Evolutionary conservation across 2,888 invertebrate species (phyloP).

Genomic region (Vesta saturnalis): DNA sequence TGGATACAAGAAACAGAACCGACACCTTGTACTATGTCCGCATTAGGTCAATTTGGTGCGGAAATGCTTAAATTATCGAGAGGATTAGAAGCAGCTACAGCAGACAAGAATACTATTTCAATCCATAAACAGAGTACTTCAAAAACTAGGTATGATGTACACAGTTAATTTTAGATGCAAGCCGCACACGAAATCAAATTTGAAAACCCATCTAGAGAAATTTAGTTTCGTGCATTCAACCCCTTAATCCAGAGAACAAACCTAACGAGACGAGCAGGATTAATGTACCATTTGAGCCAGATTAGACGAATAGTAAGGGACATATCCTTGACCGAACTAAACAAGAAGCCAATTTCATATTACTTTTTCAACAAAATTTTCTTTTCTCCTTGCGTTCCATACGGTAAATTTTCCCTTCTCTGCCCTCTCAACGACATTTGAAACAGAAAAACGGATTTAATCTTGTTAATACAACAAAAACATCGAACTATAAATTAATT

Average conservation of each 20-base stretch:
- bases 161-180: not conserved
- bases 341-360: not conserved
- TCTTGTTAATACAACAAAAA: no score
- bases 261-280: slow-evolving; percentile 20
- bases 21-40: slow-evolving; percentile 84
- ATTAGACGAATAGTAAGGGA: slow-evolving; percentile 15
- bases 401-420: no score
- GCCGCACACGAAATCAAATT: not conserved
- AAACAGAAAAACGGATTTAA: no score
- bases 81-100: slow-evolving; percentile 78
- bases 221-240: slow-evolving; percentile 18
- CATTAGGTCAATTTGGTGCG: slow-evolving; percentile 85
- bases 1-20: slow-evolving; percentile 78
- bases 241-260: slow-evolving; percentile 18
- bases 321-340: slow-evolving; percentile 16
- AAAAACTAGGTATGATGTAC: slow-evolving; percentile 27
- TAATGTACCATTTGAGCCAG: slow-evolving; percentile 28
- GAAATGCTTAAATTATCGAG: slow-evolving; percentile 87
- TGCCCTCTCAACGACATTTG: no score
- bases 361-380: not conserved
- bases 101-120: slow-evolving; percentile 19
- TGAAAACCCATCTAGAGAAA: not conserved
- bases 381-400: no score
- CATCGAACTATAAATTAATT: no score
- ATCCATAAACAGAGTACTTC: slow-evolving; percentile 29